Conservation (phyloP, 2,888 invertebrate genomes). For the Drosophila macrospina region DNA sequence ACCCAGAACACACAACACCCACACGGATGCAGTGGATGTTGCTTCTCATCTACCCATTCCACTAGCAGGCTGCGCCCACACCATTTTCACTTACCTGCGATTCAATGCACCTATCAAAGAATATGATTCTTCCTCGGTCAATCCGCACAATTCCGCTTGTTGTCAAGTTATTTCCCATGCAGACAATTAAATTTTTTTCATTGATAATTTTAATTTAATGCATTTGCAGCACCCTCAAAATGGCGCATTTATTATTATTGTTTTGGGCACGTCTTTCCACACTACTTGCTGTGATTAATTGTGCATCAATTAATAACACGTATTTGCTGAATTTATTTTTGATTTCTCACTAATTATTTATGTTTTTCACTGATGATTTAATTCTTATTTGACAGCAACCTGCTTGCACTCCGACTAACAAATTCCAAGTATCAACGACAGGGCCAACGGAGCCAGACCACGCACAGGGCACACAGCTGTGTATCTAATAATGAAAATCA, state of each 20-base stretch:
- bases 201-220: background rate
- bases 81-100: slow-evolving; percentile 54
- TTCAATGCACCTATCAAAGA: slow-evolving; percentile 45
- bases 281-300: background rate
- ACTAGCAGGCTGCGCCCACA: background rate
- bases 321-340: background rate
- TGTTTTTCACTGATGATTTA: slow-evolving; percentile 7
- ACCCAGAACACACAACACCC: slow-evolving; percentile 31
- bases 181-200: slow-evolving; percentile 25
- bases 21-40: slow-evolving; percentile 10
- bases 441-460: slow-evolving; percentile 37
- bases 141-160: slow-evolving; percentile 33
- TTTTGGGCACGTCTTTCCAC: background rate
- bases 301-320: slow-evolving; percentile 2
- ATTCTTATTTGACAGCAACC: slow-evolving; percentile 68
- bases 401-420: slow-evolving; percentile 53
- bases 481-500: slow-evolving; percentile 77
- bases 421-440: slow-evolving; percentile 42
- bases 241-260: slow-evolving; percentile 16
- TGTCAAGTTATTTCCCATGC: slow-evolving; percentile 64
- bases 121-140: slow-evolving; percentile 32
- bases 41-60: background rate
- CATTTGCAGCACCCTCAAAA: slow-evolving; percentile 8
- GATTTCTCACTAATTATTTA: slow-evolving; percentile 11
- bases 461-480: slow-evolving; percentile 64